Base-by-base conservation (phyloP, 2,888 invertebrate species). In the Drosophila borealis region DNA sequence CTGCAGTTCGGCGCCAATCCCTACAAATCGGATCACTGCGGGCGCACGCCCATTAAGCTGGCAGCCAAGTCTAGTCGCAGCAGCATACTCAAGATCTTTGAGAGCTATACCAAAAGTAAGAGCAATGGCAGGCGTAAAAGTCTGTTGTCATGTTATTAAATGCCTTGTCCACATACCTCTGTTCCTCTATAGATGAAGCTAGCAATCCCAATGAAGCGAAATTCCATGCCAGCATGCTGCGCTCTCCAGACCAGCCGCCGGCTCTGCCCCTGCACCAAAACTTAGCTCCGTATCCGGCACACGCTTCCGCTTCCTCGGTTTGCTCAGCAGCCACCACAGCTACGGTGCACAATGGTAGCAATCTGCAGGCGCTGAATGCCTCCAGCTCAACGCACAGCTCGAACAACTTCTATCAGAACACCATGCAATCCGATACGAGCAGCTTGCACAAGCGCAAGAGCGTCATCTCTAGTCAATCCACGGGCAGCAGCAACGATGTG, bases 61-160 rank as follows among this genome's bases (percentile, higher is more conserved):
- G 98, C 98, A 3, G 95, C 97, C 79, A 97, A 98, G 82, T 97
- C 97, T 1, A 98, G 98, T 0, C 98, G 98, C 92, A 95, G 95
- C 66, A 96, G 95, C 80, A 97, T 98, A 73, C 96, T 96, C 64
- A 94, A 96, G 77, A 94, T 96, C 85, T 94, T 96, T 81, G 97
- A 97, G 92, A 95, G 96, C 46, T 95, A 95, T 92, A 92, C 93
- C 55, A 93, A 92, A 88, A 92, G 93, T 93, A 90, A 90, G 88
- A 48, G 11, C n/a, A n/a, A 29, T n/a, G 25, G 49, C 25, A 61
- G 56, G 50, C 49, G 64, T 6, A 56, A 41, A 10, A 79, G 71
- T 29, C 51, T 81, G 9, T 68, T 79, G 68, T 78, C 78, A 50
- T 72, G 74, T 68, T 67, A 48, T 53, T 78, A 70, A 63, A 78